Evolutionary conservation across 2,797 vertebrate species (phyloP), one percentile per base, ranked within the genome.

Genomic region (Silurus aristotelis): DNA sequence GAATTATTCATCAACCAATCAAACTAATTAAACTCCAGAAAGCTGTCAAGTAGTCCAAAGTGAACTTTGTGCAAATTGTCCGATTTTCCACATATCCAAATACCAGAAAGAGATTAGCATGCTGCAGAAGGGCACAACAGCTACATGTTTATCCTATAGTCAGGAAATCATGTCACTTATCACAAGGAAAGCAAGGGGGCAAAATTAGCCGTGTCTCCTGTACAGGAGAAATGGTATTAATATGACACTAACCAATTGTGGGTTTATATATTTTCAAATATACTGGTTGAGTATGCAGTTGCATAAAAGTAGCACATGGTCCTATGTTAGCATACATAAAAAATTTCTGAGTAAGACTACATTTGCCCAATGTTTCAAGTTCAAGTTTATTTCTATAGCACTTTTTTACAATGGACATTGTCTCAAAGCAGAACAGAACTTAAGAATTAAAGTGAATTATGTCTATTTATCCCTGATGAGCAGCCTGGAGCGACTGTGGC

Each of bases 1-100:
- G 5, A 78, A 78, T 61, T 61, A 61, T 61, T 78, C 31, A 61
- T 8, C 20, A 78, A 7, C 58, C 61, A 61, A 61, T 78, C 31
- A 78, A 78, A 61, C 19, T n/a, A 78, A 78, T 61, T 38, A 22
- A 22, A 78, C 12, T 61, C 10, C 76, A 78, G 25, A 78, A 61
- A 61, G 56, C 6, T 60, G 55, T 61, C 27, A n/a, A 61, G 14
- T 43, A 38, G 27, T 77, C 15, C 73, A 58, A 20, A 76, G 48
- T 75, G 15, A 77, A 58, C 56, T 77, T 58, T 78, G 58, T 43
- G 1, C 12, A 43, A 27, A 61, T 14, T 38, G 56, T 43, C 27
- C 20, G 31, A 61, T 61, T 78, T 43, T 14, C 10, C 58, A 22
- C 2, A n/a, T 78, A 60, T 22, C 56, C 19, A 78, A 20, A 61